Conservation (phyloP, 2,797 vertebrate species). For the Chloroceryle inda region DNA sequence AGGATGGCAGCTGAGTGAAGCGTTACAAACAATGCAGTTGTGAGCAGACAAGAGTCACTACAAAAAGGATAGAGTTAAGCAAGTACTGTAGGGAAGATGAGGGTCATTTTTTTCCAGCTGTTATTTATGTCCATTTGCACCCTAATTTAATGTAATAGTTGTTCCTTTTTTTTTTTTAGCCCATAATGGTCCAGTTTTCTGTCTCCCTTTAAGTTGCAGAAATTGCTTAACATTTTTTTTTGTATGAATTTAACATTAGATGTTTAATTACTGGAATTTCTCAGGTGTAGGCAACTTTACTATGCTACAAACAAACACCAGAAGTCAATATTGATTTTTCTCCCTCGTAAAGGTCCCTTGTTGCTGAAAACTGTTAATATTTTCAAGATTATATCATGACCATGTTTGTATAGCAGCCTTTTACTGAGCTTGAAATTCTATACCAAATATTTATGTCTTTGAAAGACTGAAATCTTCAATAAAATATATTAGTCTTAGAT, state of each 20-base stretch:
- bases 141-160: neutral
- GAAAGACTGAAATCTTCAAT: constrained; percentile 56
- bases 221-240: neutral
- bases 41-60: neutral
- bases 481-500: neutral
- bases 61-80: neutral
- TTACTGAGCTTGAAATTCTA: constrained; percentile 44
- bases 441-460: constrained; percentile 45
- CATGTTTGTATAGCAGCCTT: constrained; percentile 46
- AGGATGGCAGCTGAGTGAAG: neutral
- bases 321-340: constrained; percentile 27
- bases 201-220: neutral
- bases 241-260: neutral
- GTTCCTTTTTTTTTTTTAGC: neutral
- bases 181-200: neutral
- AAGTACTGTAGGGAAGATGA: neutral
- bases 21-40: neutral
- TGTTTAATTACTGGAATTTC: constrained; percentile 39
- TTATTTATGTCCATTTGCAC: neutral
- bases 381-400: constrained; percentile 28
- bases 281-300: constrained; percentile 58
- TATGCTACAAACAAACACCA: neutral
- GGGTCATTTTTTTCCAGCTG: neutral
- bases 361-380: constrained; percentile 44
- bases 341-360: constrained; percentile 1